Evolutionary conservation across 1,140 invertebrate species (phyloP), one percentile per base, ranked within the genome.

Genomic region (Brachystomella parvula): DNA sequence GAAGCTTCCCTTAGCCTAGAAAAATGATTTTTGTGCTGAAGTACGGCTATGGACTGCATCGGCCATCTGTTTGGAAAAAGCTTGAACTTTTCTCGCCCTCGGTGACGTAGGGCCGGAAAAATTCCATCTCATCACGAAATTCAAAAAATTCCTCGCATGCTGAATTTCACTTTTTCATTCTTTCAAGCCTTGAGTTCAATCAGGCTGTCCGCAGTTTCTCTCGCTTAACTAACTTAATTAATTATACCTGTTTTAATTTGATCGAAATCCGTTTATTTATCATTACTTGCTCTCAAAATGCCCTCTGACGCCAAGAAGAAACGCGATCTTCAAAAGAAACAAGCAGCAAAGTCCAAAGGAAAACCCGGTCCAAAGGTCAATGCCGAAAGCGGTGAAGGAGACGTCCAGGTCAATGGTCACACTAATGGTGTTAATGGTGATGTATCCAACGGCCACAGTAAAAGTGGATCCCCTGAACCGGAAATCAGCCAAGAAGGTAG

Each of bases 251-350:
- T 24, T 9, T 53, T 53, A 17, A 19, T 17, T 6, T 53, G 12
- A 15, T 15, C 9, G 6, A 6, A 19, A 26, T 26, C 24, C 21
- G 9, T 53, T 17, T 26, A 53, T 26, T 24, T 15, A 12, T 59
- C 24, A 17, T 26, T 59, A 26, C 21, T 31, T 31, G 15, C 6
- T 3, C n/a, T 29, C 3, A 76, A 73, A 32, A 97, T 98, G 94
- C 94, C 94, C 73, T 97, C 94, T 72, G 94, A 97, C 79, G 86
- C 94, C 1, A 98, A 98, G 79, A 98, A 98, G 83, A 92, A 93
- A 75, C 87, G 94, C 77, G 92, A 94, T 77, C 89, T 92, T 75
- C 94, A 95, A 79, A 99, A 98, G 80, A 98, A 98, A 78, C 93
- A 96, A 74, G 90, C 91, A 30, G 89, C 90, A 26, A 93, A 92